These are phyloP conservation scores for Speoplatyrhinus poulsoni DNA, from an alignment of 2,113 vertebrate genomes.

Conservation along the genomic window DNA sequence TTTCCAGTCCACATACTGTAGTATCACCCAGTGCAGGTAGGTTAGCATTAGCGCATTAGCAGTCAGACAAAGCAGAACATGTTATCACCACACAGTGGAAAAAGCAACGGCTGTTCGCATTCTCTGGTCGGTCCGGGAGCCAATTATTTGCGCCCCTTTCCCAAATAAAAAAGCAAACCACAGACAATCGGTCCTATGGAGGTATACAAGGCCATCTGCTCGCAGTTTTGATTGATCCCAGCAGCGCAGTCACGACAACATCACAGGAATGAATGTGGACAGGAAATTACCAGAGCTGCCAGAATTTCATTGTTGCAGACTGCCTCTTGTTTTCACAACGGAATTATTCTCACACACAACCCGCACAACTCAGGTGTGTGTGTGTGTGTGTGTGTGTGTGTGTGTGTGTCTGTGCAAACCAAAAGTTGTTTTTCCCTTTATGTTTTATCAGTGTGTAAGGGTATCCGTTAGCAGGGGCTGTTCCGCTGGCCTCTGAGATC, in stretches of 20 bases:
- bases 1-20: background rate
- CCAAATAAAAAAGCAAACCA: constrained; percentile 11
- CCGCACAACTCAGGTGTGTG: background rate
- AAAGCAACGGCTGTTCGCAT: constrained; percentile 52
- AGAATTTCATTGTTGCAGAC: constrained; percentile 65
- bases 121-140: constrained; percentile 50
- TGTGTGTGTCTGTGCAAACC: constrained; percentile 32
- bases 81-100: constrained; percentile 26
- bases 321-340: constrained; percentile 59
- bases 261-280: constrained; percentile 56
- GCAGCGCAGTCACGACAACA: constrained; percentile 66
- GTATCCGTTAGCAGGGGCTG: constrained; percentile 41
- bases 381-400: background rate
- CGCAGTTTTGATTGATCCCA: constrained; percentile 65
- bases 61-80: constrained; percentile 27
- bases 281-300: constrained; percentile 68
- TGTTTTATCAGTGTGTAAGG: constrained; percentile 52
- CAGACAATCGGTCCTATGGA: constrained; percentile 48
- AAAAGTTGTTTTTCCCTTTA: constrained; percentile 53
- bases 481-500: constrained; percentile 59
- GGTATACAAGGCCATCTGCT: constrained; percentile 67
- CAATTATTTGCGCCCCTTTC: constrained; percentile 54
- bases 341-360: constrained; percentile 44
- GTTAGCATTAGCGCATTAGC: constrained; percentile 18
- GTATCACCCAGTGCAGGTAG: constrained; percentile 24